Evolutionary conservation across 35 echinoderm and acorn worm species (phyloP), one percentile per base, ranked within the genome.

Genomic region (Chiridota heheva): DNA sequence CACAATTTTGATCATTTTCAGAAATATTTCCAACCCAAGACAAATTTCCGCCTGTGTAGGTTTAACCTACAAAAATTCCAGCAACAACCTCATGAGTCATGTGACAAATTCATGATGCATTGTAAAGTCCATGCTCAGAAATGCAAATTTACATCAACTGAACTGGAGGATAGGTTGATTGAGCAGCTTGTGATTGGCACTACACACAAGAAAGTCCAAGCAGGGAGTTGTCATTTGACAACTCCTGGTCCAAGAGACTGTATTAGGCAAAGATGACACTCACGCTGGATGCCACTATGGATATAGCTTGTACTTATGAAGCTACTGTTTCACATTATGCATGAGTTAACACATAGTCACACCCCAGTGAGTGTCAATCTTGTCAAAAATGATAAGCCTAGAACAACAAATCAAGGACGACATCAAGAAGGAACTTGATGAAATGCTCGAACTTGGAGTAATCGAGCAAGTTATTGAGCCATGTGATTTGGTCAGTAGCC

Each of bases 171-270:
- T 31, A 2, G n/a, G n/a, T n/a, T n/a, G n/a, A n/a, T n/a, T n/a
- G n/a, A n/a, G n/a, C n/a, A n/a, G n/a, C n/a, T n/a, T n/a, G n/a
- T n/a, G n/a, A n/a, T n/a, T 7, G 77, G 86, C 25, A 73, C 77
- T 0, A 35, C 32, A 40, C 40, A 73, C 32, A 49, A 66, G 27
- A 77, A 83, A 31, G 67, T 90, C 8, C 39, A 17, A n/a, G n/a
- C n/a, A n/a, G n/a, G n/a, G n/a, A n/a, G n/a, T n/a, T n/a, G n/a
- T n/a, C n/a, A n/a, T n/a, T n/a, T n/a, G n/a, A n/a, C n/a, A n/a
- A n/a, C n/a, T n/a, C n/a, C n/a, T n/a, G n/a, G n/a, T n/a, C 86
- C 87, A 90, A 73, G 78, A 83, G 56, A 63, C 51, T n/a, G 41
- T 81, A 22, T 67, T 90, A 15, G 67, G 10, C 1, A 76, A 75